Percentiles rank a stretch among this genome's conserved stretches.
Conservation (phyloP, 2,888 invertebrate species). For the Opisthograptis luteolata region DNA sequence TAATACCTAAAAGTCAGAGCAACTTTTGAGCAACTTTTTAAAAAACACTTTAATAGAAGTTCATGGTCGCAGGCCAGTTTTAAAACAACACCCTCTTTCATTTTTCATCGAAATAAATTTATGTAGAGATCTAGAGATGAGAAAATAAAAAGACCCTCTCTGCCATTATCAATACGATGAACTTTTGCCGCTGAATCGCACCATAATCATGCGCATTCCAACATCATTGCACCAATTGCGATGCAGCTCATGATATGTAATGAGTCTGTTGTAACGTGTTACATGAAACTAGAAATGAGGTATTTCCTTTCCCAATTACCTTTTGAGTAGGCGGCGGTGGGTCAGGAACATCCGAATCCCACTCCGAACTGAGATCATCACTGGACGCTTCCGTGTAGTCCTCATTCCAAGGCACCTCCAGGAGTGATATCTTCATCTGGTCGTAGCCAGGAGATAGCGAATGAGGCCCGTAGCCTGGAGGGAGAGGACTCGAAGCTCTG, state of each 20-base stretch:
- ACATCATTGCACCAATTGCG: not conserved
- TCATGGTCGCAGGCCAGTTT: too few species aligned
- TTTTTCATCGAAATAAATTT: too few species aligned
- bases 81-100: too few species aligned
- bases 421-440: constrained; percentile 90
- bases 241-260: not conserved
- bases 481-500: constrained; percentile 80
- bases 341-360: constrained; percentile 93
- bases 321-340: constrained; percentile 72
- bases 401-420: constrained; percentile 89
- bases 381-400: constrained; percentile 96
- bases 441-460: constrained; percentile 88
- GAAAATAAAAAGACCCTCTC: too few species aligned
- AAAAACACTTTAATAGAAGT: too few species aligned
- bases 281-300: constrained; percentile 12
- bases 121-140: too few species aligned
- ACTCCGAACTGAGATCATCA: constrained; percentile 95
- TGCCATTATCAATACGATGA: too few species aligned
- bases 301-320: constrained; percentile 47
- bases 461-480: constrained; percentile 74
- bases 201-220: constrained; percentile 12
- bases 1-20: too few species aligned
- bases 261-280: too few species aligned
- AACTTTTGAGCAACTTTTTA: too few species aligned
- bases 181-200: too few species aligned